Evolutionary conservation across 2,888 invertebrate genomes (phyloP), one percentile per base, ranked within the genome.

Genomic region (Agrotis ipsilon): DNA sequence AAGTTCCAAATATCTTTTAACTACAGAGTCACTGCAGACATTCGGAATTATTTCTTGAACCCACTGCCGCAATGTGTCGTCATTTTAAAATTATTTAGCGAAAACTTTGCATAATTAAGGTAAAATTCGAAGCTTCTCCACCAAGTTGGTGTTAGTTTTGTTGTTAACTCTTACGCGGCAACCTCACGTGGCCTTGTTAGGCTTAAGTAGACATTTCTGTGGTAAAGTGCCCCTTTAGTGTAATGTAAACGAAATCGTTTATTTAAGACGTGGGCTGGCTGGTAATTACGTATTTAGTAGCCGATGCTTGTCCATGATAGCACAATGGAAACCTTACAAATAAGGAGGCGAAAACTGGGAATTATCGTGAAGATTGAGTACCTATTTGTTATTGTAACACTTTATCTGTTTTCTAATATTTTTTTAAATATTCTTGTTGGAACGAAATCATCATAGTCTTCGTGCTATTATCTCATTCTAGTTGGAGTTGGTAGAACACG

Each of bases 51-150:
- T 80, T 73, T 71, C 48, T 70, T 54, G n/a, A 48, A 77, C 55
- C 52, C 54, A 32, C 39, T 54, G 54, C 49, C 65, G 52, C 75
- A 72, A 82, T 86, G 75, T 83, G 85, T 80, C 77, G 67, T 83
- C 81, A 84, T 87, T 87, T 86, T 83, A 81, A 87, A 87, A 80
- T 84, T 80, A 80, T 82, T 85, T 79, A 74, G 77, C 78, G 72
- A 78, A 70, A 79, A 83, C 83, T 86, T 86, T 86, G 86, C 87
- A 87, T 90, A 89, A 90, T 85, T 82, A 84, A 83, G 61, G 70
- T 72, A 78, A 84, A 85, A 86, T 86, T 83, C 82, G 70, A 79
- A 82, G 80, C 78, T 78, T 48, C 65, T 18, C 39, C 39, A n/a
- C 54, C 52, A 27, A 75, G 57, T 77, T 72, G 39, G 52, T 61